Evolutionary conservation across 2,113 vertebrate species (phyloP), one percentile per base, ranked within the genome.

Genomic region (Epinephelus fuscoguttatus): DNA sequence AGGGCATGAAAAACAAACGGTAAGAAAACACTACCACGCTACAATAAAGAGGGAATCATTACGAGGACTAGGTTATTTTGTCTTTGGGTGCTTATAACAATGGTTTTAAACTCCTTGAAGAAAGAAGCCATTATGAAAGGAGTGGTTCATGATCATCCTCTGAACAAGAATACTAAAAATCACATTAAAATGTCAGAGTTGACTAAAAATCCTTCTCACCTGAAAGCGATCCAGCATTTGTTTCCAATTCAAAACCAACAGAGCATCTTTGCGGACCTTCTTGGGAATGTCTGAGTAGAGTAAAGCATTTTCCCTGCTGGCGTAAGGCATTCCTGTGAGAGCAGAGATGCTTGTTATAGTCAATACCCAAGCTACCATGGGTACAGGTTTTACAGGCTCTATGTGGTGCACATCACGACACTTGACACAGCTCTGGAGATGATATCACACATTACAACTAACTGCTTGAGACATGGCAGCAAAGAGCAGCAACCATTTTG

Each of bases 221-320:
- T 98, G 97, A 84, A 99, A 98, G 81, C 96, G 97, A 94, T 97
- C 96, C 85, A 99, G 93, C 96, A 99, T 96, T 92, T 96, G 96
- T 70, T 98, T 99, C 98, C 97, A 98, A 0, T 97, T 97, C 90
- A 99, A 90, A 84, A 98, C 96, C 56, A 98, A 87, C 50, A 97
- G 88, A 23, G 97, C 95, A 75, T 98, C 97, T 87, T 98, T 98
- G 82, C 97, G 96, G 61, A 98, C 90, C 93, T 99, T 98, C 94
- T 95, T 97, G 75, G 98, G 98, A 83, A 99, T 98, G 93, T 99
- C 97, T 0, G 97, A 98, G 94, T 98, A 99, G 64, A 99, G 96
- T 56, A 99, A 95, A 9, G 97, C 97, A 81, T 98, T 99, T 82
- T 98, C 98, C 63, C 97, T 94, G 95, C 97, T 98, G 64, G 97